phyloP scores from a whole-genome alignment of 2,113 vertebrate species.

The Microcebus ravelobensis region DNA sequence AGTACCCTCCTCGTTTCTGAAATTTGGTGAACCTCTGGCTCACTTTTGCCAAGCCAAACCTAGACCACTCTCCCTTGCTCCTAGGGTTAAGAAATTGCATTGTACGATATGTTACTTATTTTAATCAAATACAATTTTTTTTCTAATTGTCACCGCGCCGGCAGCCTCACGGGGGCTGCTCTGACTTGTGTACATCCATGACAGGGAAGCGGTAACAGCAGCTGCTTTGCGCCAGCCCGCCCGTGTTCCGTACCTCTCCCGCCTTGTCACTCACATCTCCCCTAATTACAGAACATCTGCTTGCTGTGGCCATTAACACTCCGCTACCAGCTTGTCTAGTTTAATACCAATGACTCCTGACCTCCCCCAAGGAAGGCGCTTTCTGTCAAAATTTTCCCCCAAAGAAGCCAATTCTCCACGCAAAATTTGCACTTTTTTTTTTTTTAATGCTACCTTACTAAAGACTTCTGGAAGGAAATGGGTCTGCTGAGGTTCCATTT shows the following conservation, averaged over 20 bases:
- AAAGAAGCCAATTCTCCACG: constrained; percentile 83
- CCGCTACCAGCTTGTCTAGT: constrained; percentile 96
- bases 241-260: constrained; percentile 93
- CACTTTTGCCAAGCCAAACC: constrained; percentile 46
- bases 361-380: constrained; percentile 94
- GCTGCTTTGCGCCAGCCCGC: constrained; percentile 95
- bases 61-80: constrained; percentile 39
- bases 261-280: constrained; percentile 99
- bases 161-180: constrained; percentile 91
- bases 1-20: accelerated
- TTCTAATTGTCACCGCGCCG: constrained; percentile 87
- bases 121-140: constrained; percentile 87
- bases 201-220: constrained; percentile 95
- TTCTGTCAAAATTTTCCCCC: constrained; percentile 91
- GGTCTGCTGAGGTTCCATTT: constrained; percentile 69
- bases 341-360: constrained; percentile 96
- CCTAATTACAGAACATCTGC: constrained; percentile 99
- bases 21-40: neutral
- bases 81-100: constrained; percentile 49
- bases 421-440: constrained; percentile 72
- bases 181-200: constrained; percentile 95
- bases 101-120: constrained; percentile 84
- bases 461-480: constrained; percentile 70
- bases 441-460: constrained; percentile 60
- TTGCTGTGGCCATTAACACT: constrained; percentile 97